Evolutionary conservation across 2,113 vertebrate genomes (phyloP).

Genomic region (Hyperopisus bebe): DNA sequence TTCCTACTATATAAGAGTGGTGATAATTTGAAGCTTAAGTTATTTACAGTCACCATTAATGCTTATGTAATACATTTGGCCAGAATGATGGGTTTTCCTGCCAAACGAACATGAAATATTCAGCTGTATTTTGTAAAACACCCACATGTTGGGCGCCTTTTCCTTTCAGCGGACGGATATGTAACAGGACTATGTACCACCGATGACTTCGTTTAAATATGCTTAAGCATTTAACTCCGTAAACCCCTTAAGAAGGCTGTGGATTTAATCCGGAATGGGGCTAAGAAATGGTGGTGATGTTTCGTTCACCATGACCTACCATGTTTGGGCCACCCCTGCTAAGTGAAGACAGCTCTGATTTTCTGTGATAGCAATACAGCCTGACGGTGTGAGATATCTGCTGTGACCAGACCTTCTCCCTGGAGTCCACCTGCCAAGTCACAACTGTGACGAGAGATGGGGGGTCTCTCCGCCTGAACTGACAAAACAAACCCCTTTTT

Average conservation of each 20-base stretch:
- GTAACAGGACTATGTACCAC: neutral
- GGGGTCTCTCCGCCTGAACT: neutral
- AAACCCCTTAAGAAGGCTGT: neutral
- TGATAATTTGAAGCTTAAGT: neutral
- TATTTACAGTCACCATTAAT: neutral
- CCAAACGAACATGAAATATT: neutral
- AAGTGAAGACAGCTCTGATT: neutral
- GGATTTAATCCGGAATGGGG: neutral
- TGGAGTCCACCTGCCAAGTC: neutral
- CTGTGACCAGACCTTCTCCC: neutral
- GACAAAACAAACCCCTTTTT: neutral
- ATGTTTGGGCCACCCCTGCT: neutral
- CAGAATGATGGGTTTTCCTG: neutral
- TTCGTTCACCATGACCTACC: no score
- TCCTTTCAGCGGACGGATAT: neutral
- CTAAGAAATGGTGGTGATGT: neutral
- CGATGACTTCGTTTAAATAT: neutral
- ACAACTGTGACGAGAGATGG: neutral
- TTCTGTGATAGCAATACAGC: neutral
- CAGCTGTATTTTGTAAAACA: slow-evolving; percentile 1
- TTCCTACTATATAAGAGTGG: neutral
- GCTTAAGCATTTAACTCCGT: neutral
- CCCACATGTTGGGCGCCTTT: neutral
- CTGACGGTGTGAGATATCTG: neutral
- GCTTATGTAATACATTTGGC: slow-evolving; percentile 2